Conservation (phyloP, 2,113 vertebrate genomes). For the Phaethornis superciliosus region DNA sequence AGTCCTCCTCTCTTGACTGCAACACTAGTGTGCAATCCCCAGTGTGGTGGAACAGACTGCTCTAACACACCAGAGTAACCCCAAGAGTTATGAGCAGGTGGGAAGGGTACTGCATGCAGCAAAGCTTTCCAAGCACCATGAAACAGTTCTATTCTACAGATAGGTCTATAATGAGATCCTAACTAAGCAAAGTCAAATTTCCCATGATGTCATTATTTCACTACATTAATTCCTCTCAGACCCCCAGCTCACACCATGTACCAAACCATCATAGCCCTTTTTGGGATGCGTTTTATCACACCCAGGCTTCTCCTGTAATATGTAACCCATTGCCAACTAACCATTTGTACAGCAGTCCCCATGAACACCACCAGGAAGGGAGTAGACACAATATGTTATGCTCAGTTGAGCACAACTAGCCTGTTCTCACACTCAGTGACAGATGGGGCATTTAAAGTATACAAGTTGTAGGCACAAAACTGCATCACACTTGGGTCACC, state of each 20-base stretch:
- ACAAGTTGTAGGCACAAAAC: neutral
- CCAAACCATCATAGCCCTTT: neutral
- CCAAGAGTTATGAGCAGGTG: neutral
- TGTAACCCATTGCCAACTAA: neutral
- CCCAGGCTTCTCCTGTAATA: neutral
- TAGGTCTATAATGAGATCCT: neutral
- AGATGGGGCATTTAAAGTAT: neutral
- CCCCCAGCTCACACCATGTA: neutral
- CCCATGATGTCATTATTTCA: neutral
- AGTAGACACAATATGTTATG: slow-evolving; percentile 21
- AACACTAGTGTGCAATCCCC: accelerated
- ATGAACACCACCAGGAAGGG: slow-evolving; percentile 4
- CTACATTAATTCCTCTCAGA: neutral
- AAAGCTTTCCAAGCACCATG: neutral
- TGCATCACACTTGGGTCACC: neutral
- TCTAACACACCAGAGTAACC: neutral
- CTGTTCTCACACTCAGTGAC: neutral
- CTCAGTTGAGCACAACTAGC: slow-evolving; percentile 25
- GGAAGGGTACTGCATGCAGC: neutral
- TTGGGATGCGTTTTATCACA: neutral
- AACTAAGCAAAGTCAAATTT: neutral
- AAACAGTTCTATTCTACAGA: neutral
- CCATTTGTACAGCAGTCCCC: neutral
- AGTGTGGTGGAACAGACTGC: neutral
- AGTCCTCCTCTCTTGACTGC: accelerated